A percentile compares a stretch with the other conserved stretches of the same genome.
These are phyloP conservation scores for Brachionus sp. DNA, from an alignment of 1,140 invertebrate species.

Conservation along the genomic window DNA sequence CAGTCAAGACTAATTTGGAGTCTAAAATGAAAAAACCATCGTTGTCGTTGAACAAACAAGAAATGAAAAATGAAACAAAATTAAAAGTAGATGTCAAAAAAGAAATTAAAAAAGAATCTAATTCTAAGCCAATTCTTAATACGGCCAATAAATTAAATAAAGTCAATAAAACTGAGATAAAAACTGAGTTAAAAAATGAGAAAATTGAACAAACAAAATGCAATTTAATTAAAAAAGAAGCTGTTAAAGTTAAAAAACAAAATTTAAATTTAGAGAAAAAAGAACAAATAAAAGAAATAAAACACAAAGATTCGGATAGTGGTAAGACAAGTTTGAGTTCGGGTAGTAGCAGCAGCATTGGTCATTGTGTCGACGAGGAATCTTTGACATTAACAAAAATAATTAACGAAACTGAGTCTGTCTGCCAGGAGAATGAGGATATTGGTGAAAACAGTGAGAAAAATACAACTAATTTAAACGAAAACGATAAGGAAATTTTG, in stretches of 20 bases:
- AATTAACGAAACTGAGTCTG: neutral
- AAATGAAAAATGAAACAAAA: neutral
- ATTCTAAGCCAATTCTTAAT: neutral
- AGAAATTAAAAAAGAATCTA: neutral
- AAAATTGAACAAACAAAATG: neutral
- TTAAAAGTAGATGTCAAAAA: neutral
- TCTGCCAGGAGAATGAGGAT: neutral
- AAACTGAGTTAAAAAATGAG: neutral
- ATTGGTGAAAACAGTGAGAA: neutral
- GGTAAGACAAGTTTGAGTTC: constrained; percentile 5
- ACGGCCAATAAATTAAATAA: neutral
- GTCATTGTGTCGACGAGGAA: neutral
- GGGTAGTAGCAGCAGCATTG: constrained; percentile 41
- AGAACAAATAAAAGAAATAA: neutral
- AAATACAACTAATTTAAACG: neutral
- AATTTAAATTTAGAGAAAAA: neutral
- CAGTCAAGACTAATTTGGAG: constrained; percentile 5
- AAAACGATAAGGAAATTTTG: neutral
- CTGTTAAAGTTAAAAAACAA: neutral
- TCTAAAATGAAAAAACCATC: neutral
- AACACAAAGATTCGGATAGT: neutral
- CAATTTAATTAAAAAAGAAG: neutral
- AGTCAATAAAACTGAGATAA: neutral
- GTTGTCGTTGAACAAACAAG: neutral
- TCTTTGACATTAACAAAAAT: neutral